A percentile compares a stretch with the other conserved stretches of the same genome.
Conservation (phyloP, 2,797 vertebrate genomes). For the Etheostoma nigrum region DNA sequence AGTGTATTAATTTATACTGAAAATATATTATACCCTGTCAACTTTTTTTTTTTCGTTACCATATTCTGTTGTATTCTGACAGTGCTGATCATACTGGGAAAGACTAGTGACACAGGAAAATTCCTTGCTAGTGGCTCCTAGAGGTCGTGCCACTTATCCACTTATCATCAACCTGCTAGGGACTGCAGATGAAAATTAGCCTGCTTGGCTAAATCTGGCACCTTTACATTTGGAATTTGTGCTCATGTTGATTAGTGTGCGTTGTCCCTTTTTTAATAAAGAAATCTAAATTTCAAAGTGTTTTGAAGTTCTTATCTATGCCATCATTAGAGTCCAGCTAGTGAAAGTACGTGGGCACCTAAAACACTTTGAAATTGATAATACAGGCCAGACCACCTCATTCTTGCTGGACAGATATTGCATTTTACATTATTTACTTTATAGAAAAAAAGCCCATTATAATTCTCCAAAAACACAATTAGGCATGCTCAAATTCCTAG, state of each 20-base stretch:
- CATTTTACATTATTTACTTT: constrained; percentile 2
- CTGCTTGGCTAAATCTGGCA: too few species aligned
- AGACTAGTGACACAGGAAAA: not conserved
- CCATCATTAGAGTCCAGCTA: not conserved
- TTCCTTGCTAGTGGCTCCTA: not conserved
- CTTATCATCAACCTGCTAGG: not conserved
- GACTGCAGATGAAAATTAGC: too few species aligned
- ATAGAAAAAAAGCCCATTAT: too few species aligned
- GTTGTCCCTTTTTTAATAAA: too few species aligned
- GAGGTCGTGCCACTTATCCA: not conserved
- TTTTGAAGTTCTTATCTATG: not conserved
- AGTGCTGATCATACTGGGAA: not conserved
- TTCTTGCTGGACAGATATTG: not conserved
- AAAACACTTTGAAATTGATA: not conserved
- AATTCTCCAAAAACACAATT: not conserved
- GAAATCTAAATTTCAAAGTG: not conserved
- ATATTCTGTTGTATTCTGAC: not conserved
- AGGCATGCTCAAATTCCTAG: not conserved
- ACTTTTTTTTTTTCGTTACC: not conserved
- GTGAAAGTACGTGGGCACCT: not conserved
- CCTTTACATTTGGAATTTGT: too few species aligned
- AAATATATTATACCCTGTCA: not conserved
- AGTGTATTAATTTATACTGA: constrained; percentile 1
- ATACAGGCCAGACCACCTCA: not conserved
- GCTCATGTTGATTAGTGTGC: too few species aligned